phyloP scores from a whole-genome alignment of 2,113 vertebrate species.

The Uria aalge region DNA sequence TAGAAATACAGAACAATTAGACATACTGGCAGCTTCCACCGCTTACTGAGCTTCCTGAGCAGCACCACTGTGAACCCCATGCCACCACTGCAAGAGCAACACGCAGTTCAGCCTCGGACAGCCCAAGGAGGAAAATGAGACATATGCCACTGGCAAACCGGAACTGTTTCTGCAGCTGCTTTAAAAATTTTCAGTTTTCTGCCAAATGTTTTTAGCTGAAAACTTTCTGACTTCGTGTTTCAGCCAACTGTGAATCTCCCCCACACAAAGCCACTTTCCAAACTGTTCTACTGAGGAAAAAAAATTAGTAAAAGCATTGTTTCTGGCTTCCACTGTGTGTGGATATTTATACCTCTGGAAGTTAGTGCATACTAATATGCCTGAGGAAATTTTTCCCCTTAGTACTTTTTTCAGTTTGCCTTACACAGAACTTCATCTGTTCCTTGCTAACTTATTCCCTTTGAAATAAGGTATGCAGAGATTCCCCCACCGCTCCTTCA shows the following conservation, averaged over 20 bases:
- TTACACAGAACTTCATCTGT: neutral
- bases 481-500: neutral
- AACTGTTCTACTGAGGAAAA: neutral
- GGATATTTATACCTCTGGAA: neutral
- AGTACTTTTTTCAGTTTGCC: neutral
- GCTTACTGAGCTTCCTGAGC: neutral
- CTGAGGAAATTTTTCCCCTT: neutral
- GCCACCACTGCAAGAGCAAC: neutral
- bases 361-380: neutral
- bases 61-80: neutral
- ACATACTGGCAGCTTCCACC: accelerated
- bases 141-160: neutral
- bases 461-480: neutral
- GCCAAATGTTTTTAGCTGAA: neutral
- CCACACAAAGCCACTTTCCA: neutral
- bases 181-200: neutral
- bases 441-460: neutral
- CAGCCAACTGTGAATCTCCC: neutral
- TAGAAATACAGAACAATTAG: neutral
- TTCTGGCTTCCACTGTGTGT: neutral
- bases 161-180: neutral
- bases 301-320: neutral
- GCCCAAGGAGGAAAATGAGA: neutral
- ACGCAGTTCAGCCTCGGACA: accelerated
- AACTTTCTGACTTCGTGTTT: neutral